phyloP scores from a whole-genome alignment of 2,797 vertebrate genomes.

The Lagorchestes hirsutus region DNA sequence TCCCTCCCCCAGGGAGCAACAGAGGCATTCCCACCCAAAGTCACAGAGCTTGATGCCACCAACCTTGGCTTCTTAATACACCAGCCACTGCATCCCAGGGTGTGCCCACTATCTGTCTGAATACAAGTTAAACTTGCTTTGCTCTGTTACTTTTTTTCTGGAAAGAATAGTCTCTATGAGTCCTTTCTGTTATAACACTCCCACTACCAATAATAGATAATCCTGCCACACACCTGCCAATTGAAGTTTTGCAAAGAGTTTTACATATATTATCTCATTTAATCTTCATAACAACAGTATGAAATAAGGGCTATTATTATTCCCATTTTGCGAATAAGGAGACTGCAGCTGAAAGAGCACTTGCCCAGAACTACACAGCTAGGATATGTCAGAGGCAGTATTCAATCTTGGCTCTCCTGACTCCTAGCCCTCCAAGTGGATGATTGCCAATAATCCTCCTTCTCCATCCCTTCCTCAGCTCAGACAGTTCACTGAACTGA shows the following conservation, averaged over 20 bases:
- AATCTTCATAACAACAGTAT: neutral
- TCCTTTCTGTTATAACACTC: neutral
- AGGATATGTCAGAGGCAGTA: neutral
- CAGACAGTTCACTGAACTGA: neutral
- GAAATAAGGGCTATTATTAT: neutral
- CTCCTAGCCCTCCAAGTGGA: neutral
- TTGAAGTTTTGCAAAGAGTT: neutral
- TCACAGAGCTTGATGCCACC: slow-evolving; percentile 97
- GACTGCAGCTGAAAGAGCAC: neutral
- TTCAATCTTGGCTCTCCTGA: neutral
- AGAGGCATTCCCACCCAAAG: slow-evolving; percentile 91
- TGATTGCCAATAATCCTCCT: neutral
- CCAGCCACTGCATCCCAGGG: neutral
- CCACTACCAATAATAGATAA: neutral
- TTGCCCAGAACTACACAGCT: neutral
- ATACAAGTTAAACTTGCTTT: neutral
- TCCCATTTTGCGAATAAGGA: neutral
- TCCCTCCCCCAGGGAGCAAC: neutral
- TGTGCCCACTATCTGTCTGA: neutral
- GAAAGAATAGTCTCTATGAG: neutral
- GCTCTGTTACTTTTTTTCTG: neutral
- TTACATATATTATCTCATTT: neutral
- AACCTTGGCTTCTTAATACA: slow-evolving; percentile 85
- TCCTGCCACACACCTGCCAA: neutral
- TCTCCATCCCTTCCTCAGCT: neutral